Base-by-base conservation (phyloP, 1,140 invertebrate species). In the Papilio polyxenes region DNA sequence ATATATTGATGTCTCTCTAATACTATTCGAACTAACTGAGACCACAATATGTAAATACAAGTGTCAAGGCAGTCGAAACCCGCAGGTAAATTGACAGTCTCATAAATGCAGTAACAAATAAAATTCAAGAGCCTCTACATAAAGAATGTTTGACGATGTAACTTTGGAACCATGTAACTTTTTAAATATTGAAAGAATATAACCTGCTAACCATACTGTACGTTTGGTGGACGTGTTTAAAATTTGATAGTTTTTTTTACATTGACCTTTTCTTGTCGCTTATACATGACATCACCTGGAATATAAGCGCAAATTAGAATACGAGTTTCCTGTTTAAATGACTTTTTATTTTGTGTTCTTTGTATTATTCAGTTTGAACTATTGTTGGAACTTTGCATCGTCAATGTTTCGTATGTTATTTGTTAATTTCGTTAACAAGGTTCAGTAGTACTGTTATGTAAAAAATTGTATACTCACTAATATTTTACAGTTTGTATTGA, bases 211-310 rank as follows among this genome's bases (percentile, higher is more conserved):
- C 3, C 5, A 69, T 31, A 37, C 23, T 72, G 37, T 15, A 65
- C 9, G 31, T 72, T 72, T 72, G 65, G 13, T 72, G 13, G 37
- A 6, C 4, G 4, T 37, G 13, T 37, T 37, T 37, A 40, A 72
- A 37, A 40, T 31, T 1, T 72, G 1, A 2, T 20, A 4, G 3
- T 23, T 9, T 9, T 56, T 53, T 56, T 37, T 56, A 17, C 11
- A 31, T 77, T 77, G 62, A 78, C 40, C 51, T 86, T 86, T 84
- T 87, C 69, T 76, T 48, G 10, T 49, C 72, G 81, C 84, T 10
- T 84, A 84, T 90, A 88, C 85, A 87, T 90, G 89, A 92, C 89
- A 89, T 92, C 90, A 92, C 87, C 85, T 86, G 84, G 85, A 83
- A 86, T 88, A 84, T 85, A 85, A 84, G 78, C 84, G 85, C 85